phyloP scores from a whole-genome alignment of 2,797 vertebrate genomes.

The Sebastes nivosus region DNA sequence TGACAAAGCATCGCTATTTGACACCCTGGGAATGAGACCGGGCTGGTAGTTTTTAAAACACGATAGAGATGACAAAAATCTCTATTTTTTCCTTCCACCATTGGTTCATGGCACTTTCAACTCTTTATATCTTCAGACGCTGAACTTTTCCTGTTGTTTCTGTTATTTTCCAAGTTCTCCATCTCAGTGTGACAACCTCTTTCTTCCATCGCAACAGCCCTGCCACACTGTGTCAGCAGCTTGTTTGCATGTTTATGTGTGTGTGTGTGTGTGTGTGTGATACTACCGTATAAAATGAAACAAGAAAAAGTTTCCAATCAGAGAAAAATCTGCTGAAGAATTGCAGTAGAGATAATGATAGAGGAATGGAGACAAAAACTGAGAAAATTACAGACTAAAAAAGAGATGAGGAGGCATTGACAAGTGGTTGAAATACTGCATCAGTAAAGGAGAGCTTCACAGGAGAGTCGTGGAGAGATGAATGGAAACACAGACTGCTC shows the following conservation, averaged over 20 bases:
- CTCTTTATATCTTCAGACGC: not conserved
- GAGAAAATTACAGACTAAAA: not conserved
- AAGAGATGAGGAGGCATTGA: not conserved
- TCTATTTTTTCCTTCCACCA: not conserved
- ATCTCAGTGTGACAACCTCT: conserved; percentile 9
- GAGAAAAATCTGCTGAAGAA: not conserved
- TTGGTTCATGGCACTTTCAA: not conserved
- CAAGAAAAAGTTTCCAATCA: not conserved
- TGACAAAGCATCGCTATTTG: too few relatives aligned
- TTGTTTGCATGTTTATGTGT: conserved; percentile 7
- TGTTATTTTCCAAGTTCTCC: not conserved
- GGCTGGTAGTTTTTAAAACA: not conserved
- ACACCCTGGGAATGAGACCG: too few relatives aligned
- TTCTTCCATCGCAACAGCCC: not conserved
- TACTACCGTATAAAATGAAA: not conserved
- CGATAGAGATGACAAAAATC: not conserved
- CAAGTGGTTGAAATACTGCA: conserved; percentile 11
- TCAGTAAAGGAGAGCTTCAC: not conserved
- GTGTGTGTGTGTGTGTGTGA: not conserved
- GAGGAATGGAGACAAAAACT: not conserved
- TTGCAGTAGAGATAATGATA: not conserved
- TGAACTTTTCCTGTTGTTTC: conserved; percentile 8
- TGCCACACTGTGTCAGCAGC: conserved; percentile 1
- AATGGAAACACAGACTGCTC: conserved; percentile 1
- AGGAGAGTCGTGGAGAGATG: not conserved